phyloP scores from a whole-genome alignment of 2,113 vertebrate species.

The Plecturocebus donacophilus region DNA sequence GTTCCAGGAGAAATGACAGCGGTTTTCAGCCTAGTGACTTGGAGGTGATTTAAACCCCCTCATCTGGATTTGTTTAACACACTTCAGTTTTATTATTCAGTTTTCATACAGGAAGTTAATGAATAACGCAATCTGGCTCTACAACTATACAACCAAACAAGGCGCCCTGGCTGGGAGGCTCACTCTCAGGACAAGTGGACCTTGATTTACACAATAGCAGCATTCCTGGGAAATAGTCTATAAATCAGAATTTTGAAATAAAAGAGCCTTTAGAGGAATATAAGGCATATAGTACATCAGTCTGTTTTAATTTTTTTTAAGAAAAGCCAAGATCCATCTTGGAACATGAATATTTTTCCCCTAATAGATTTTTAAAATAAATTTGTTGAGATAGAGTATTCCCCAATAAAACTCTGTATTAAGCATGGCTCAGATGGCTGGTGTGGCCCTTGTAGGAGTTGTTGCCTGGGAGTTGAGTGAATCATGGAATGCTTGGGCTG shows the following conservation, averaged over 20 bases:
- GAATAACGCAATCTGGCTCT: slow-evolving; percentile 67
- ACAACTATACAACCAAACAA: background rate
- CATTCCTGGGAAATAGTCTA: background rate
- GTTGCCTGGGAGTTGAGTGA: background rate
- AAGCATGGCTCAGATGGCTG: background rate
- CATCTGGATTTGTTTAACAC: slow-evolving; percentile 74
- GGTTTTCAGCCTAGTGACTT: slow-evolving; percentile 33
- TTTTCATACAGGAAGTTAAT: slow-evolving; percentile 75
- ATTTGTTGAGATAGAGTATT: background rate
- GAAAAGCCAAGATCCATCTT: background rate
- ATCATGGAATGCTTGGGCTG: background rate
- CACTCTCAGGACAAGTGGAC: background rate
- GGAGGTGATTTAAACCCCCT: slow-evolving; percentile 69
- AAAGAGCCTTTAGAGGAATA: background rate
- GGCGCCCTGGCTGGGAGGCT: slow-evolving; percentile 42
- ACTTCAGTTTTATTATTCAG: slow-evolving; percentile 69
- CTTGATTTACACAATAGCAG: background rate
- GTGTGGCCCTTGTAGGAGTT: background rate
- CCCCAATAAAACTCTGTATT: background rate
- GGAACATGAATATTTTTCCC: background rate
- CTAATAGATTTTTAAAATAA: background rate
- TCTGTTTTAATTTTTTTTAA: background rate
- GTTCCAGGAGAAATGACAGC: slow-evolving; percentile 56
- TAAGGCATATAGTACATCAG: no score
- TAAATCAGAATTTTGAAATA: background rate